Evolutionary conservation across 2,113 vertebrate species (phyloP), one percentile per base, ranked within the genome.

Genomic region (Psittacara wagleri): DNA sequence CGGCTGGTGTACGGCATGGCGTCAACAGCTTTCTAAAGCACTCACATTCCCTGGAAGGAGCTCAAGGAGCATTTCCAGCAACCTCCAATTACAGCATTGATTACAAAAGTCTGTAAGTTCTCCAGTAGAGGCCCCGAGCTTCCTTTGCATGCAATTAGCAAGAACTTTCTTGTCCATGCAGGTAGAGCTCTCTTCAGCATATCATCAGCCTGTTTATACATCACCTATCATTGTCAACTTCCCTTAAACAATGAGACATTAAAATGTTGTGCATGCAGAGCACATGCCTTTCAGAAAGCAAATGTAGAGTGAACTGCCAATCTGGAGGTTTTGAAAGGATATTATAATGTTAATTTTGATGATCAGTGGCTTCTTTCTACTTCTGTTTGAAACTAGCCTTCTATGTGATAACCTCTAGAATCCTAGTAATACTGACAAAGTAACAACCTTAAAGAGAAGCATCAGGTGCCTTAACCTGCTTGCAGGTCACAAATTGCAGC

Each of bases 61-160:
- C 74, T 90, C 90, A 85, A 91, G 67, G 37, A 95, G 44, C 63
- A 72, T 74, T 96, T 93, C 83, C 86, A 90, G 73, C 83, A 94
- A 91, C 66, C 64, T 93, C 83, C 88, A 96, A 59, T 83, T 88
- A 92, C 59, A 86, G 52, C 81, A 94, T 85, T 96, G 93, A 93
- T 95, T 93, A 88, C 90, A 86, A 81, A 80, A 88, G 86, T 88
- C 86, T 92, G 74, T 96, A 57, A 17, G 29, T 72, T 88, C 39
- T 66, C 83, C 76, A 92, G 24, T 86, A 92, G 54, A 88, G 80
- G 83, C 73, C 37, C 68, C 29, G 64, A 84, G 61, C 76, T 95
- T 90, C 64, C 43, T 88, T 72, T 78, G 66, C 83, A 76, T 90
- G 55, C 76, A 92, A 86, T 52, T 66, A 88, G 68, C 29, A 79